Conservation (phyloP, 2,113 vertebrate species). For the Scortum barcoo region DNA sequence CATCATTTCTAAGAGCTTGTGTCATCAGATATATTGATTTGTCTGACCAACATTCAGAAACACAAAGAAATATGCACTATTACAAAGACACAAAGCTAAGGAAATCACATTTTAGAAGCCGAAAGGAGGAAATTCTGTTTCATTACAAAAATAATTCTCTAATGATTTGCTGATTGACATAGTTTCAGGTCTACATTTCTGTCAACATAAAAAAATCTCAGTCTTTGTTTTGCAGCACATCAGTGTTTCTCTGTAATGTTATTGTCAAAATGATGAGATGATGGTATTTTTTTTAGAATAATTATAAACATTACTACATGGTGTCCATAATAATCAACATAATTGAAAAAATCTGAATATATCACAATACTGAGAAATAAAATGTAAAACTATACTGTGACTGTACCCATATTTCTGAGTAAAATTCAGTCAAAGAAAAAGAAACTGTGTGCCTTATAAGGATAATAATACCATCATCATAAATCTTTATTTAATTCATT, state of each 20-base stretch:
- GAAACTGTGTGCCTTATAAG: neutral
- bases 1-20: neutral
- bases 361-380: neutral
- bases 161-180: neutral
- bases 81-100: neutral
- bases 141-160: no score
- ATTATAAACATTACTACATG: neutral
- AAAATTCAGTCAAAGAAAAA: neutral
- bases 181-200: neutral
- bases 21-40: neutral
- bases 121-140: neutral
- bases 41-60: neutral
- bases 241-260: neutral
- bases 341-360: neutral
- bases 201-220: neutral
- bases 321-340: neutral
- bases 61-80: neutral
- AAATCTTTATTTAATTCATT: neutral
- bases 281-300: neutral
- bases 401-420: neutral
- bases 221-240: neutral
- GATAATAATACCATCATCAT: neutral
- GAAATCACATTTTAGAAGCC: neutral
- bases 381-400: neutral
- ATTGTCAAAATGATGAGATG: neutral